Evolutionary conservation across 2,888 invertebrate genomes (phyloP).

Genomic region (Machimus atricapillus): DNA sequence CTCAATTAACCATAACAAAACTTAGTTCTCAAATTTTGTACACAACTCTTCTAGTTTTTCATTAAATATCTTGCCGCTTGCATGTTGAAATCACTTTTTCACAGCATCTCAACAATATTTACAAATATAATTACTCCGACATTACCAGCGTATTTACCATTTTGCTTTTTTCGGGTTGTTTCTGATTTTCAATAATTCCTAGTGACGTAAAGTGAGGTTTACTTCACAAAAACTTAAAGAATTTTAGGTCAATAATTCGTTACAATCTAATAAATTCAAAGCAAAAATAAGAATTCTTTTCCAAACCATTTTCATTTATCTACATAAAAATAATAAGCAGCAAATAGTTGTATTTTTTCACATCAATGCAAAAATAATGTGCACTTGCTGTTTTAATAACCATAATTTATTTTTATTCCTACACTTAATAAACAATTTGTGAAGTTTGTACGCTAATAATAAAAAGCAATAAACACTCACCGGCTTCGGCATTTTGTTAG

Average conservation of each 20-base stretch:
- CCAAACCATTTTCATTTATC: not conserved
- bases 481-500: conserved; percentile 34
- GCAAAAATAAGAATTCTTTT: not conserved
- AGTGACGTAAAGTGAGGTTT: not conserved
- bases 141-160: not conserved
- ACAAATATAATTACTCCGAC: not conserved
- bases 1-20: not conserved
- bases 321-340: not conserved
- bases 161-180: not conserved
- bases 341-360: not conserved
- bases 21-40: not conserved
- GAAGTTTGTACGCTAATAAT: not conserved
- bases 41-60: not conserved
- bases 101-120: not conserved
- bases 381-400: not conserved
- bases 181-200: not conserved
- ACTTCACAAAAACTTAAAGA: not conserved
- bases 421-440: conserved; percentile 13
- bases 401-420: not conserved
- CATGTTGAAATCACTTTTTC: not conserved
- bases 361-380: not conserved
- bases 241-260: no score
- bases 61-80: not conserved
- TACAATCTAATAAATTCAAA: not conserved
- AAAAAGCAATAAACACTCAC: conserved; percentile 25